Percentiles rank a stretch among this genome's conserved stretches.
Evolutionary conservation across 37 sponge, comb jelly and placozoan genomes (phyloP).

Genomic region (Bolinopsis microptera): DNA sequence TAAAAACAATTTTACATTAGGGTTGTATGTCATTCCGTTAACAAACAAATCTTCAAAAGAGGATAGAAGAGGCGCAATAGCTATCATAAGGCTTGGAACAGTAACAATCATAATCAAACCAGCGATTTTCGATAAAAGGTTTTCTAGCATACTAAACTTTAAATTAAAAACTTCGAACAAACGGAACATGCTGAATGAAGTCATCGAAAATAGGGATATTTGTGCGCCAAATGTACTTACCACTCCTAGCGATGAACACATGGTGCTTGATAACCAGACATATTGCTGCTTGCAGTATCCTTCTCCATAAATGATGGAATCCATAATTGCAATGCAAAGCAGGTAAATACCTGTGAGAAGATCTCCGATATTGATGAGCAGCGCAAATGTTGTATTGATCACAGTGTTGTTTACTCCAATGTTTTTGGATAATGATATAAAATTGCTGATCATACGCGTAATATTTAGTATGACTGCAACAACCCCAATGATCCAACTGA

Average conservation of each 20-base stretch:
- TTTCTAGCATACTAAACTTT: background rate
- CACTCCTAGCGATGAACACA: background rate
- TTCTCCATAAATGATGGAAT: background rate
- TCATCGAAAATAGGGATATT: background rate
- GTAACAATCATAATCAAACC: background rate
- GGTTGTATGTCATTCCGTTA: background rate
- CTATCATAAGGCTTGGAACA: background rate
- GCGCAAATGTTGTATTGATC: background rate
- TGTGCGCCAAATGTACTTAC: background rate
- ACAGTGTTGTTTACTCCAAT: too few relatives aligned
- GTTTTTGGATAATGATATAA: background rate
- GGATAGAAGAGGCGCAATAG: background rate
- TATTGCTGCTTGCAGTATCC: background rate
- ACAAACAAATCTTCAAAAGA: background rate
- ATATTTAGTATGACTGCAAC: background rate
- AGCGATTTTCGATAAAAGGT: background rate
- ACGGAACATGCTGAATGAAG: background rate
- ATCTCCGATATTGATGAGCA: background rate
- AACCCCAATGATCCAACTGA: background rate
- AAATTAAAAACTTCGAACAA: background rate
- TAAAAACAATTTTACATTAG: background rate
- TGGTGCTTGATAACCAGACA: background rate
- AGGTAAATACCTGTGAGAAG: background rate
- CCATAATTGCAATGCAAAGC: background rate
- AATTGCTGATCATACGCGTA: background rate